phyloP scores from a whole-genome alignment of 2,888 invertebrate genomes.

The Aspidapion aeneum region DNA sequence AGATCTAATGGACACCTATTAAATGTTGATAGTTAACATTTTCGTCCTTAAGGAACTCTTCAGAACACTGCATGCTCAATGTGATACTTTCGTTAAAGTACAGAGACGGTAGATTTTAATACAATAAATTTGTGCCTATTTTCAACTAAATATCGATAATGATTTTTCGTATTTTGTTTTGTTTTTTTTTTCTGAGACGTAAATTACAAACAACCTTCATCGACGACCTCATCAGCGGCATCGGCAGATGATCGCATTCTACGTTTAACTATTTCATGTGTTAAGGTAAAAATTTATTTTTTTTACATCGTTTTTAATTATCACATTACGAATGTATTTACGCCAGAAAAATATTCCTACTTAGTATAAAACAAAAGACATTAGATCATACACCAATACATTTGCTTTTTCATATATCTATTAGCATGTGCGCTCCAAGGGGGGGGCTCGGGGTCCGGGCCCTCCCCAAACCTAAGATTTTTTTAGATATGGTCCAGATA shows the following conservation, averaged over 20 bases:
- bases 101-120: too few species aligned
- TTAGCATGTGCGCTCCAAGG: too few species aligned
- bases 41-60: too few species aligned
- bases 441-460: too few species aligned
- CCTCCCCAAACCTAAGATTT: too few species aligned
- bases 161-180: not conserved
- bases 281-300: not conserved
- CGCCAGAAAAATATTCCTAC: not conserved
- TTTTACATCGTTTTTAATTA: not conserved
- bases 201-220: not conserved
- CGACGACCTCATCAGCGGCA: not conserved
- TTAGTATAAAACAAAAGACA: not conserved
- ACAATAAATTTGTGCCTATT: too few species aligned
- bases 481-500: too few species aligned
- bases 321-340: not conserved
- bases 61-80: too few species aligned
- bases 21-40: too few species aligned
- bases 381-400: not conserved
- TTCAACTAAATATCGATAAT: not conserved
- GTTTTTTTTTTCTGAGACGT: not conserved
- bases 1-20: too few species aligned
- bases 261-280: not conserved
- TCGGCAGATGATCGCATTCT: not conserved
- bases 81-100: too few species aligned
- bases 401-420: too few species aligned